Base-by-base conservation (phyloP, 2,888 invertebrate species). In the Leuctra nigra region DNA sequence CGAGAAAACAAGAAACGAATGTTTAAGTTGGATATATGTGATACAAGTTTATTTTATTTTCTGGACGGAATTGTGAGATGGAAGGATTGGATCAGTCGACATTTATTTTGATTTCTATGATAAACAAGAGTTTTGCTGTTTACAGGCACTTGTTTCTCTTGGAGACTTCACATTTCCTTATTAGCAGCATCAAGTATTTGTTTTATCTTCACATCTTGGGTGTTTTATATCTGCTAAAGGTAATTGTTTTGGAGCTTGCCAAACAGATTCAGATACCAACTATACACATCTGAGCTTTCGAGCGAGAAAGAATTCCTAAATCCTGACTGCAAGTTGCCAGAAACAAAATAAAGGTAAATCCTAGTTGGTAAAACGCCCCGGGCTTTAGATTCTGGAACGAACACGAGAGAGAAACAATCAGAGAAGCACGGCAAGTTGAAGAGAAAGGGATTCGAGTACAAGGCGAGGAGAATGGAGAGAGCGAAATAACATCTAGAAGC, bases 401-500 rank as follows among this genome's bases (percentile, higher is more conserved):
- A 20, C 4, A 6, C 2, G 44, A 29, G 36, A 20, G n/a, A 39
- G 53, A 38, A 44, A 39, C 24, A 38, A 38, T 33, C 24, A 38
- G 41, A 29, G 25, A 20, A 24, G 53, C 36, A 35, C 29, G 52
- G 46, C 56, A 47, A 20, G 56, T 39, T 11, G 23, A 47, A 41
- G 33, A 58, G 53, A 55, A 56, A 52, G 57, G 61, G 54, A 44
- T 59, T 6, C 11, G 29, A 11, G 11, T 29, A 29, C 7, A 29
- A 29, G 11, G 29, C 7, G 11, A 7, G 11, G 29, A 44, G 61
- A 54, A 60, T 60, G 61, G 52, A 61, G 62, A 59, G 59, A 63
- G 61, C 64, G 64, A 65, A 63, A 66, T 64, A 64, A 60, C 63
- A 62, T 63, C 66, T 68, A 68, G 68, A 68, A 67, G 66, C 68